A percentile compares a stretch with the other conserved stretches of the same genome.
phyloP scores from a whole-genome alignment of 1,140 invertebrate species.

The Drosophila baimaii region DNA sequence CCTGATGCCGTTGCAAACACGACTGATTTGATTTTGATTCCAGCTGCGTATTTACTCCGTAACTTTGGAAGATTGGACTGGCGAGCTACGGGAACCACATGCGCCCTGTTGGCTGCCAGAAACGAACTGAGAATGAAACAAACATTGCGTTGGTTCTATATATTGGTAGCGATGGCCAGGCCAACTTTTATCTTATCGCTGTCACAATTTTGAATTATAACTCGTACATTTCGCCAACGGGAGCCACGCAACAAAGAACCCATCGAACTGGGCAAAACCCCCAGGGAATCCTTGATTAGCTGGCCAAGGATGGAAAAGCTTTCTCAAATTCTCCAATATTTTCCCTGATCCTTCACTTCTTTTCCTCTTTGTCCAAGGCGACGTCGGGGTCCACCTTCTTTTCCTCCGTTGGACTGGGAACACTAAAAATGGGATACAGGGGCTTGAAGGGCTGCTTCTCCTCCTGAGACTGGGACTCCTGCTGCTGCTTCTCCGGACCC shows the following conservation, averaged over 20 bases:
- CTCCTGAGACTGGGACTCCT: background rate
- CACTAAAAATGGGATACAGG: conserved; percentile 65
- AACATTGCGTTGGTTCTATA: conserved; percentile 37
- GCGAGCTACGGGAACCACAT: conserved; percentile 16
- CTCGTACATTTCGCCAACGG: conserved; percentile 13
- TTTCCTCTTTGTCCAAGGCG: background rate
- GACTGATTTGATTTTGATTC: conserved; percentile 62
- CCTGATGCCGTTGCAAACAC: conserved; percentile 53
- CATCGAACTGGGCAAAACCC: background rate
- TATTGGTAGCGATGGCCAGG: conserved; percentile 27
- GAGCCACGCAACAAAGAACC: conserved; percentile 3
- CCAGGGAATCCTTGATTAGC: background rate
- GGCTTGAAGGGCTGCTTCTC: conserved; percentile 39
- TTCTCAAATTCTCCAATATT: background rate
- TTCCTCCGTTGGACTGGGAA: conserved; percentile 24
- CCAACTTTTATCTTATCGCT: conserved; percentile 68
- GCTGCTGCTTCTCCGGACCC: background rate
- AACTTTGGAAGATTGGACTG: conserved; percentile 19
- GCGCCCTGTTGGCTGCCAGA: conserved; percentile 41
- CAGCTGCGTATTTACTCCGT: conserved; percentile 29
- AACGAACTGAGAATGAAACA: conserved; percentile 69
- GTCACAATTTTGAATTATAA: conserved; percentile 43
- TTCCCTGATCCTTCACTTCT: conserved; percentile 9
- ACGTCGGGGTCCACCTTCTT: background rate
- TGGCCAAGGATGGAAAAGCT: background rate